Evolutionary conservation across 2,797 vertebrate species (phyloP), one percentile per base, ranked within the genome.

Genomic region (Urosaurus nigricauda): DNA sequence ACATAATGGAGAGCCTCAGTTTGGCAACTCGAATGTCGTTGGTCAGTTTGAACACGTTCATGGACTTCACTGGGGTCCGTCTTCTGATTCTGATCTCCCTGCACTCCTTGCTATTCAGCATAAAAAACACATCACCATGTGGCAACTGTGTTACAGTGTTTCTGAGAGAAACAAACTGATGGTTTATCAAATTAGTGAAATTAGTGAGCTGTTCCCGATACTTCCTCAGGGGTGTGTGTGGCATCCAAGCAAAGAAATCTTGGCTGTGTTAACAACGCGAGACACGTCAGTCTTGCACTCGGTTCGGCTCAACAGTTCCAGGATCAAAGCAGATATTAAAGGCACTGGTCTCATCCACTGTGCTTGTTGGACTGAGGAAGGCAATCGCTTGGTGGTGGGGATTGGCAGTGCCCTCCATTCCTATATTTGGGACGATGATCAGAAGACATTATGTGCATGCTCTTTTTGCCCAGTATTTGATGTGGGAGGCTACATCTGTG

Each of bases 221-320:
- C 98, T 99, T 24, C 97, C 98, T 47, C 98, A 98, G 87, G 99
- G 99, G 92, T 99, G 99, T 0, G 97, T 99, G 68, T 99, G 99
- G 99, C 99, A 99, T 91, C 99, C 99, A 0, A 97, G 96, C 85
- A 95, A 97, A 93, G 97, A 98, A 93, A 93, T 98, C 63, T 89
- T 99, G 88, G 97, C 98, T 0, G 96, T 99, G 84, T 89, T 99
- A 81, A 99, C 98, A 0, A 98, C 98, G 60, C 96, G 93, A 84
- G 98, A 98, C 16, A 97, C 97, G 0, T 99, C 98, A 0, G 94
- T 99, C 73, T 87, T 98, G 71, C 98, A 98, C 88, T 96, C 98
- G 0, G 97, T 99, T 4, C 95, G 97, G 13, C 92, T 97, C 53
- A 97, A 97, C 94, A 97, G 93, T 95, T 96, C 97, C 75, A 96